Conservation (phyloP, 2,113 vertebrate species). For the Pachypanchax playfairii region DNA sequence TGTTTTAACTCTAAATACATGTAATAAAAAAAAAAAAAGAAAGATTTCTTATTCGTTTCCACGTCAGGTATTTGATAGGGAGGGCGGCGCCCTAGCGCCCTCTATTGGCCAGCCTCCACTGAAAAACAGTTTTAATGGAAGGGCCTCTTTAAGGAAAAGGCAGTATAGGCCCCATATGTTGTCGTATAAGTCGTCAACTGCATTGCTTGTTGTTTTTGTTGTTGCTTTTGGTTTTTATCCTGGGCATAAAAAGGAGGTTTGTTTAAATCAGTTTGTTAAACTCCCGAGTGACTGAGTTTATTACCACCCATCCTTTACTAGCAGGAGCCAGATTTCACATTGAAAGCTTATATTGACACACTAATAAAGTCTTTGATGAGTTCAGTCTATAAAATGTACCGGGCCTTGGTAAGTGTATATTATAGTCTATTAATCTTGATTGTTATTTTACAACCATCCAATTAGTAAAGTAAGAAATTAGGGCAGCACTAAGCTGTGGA, state of each 20-base stretch:
- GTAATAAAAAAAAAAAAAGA: too few relatives aligned
- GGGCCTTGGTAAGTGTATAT: slow-evolving; percentile 37
- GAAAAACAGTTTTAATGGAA: too few relatives aligned
- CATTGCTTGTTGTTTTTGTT: too few relatives aligned
- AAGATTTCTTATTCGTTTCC: too few relatives aligned
- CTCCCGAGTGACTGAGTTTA: slow-evolving; percentile 48
- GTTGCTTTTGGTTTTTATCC: too few relatives aligned
- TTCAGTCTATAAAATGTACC: slow-evolving; percentile 23
- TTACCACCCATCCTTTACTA: slow-evolving; percentile 65
- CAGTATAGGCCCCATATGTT: too few relatives aligned
- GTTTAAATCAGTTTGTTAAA: slow-evolving; percentile 50
- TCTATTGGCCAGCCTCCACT: too few relatives aligned
- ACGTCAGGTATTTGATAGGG: too few relatives aligned
- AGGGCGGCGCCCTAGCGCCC: too few relatives aligned
- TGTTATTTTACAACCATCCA: slow-evolving; percentile 62
- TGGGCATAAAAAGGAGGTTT: slow-evolving; percentile 28
- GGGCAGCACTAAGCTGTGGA: slow-evolving; percentile 30
- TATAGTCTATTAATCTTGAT: slow-evolving; percentile 68
- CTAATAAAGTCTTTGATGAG: slow-evolving; percentile 64
- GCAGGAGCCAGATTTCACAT: slow-evolving; percentile 38
- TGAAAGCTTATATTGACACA: slow-evolving; percentile 48
- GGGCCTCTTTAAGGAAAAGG: too few relatives aligned
- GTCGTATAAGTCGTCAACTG: too few relatives aligned
- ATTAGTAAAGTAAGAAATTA: slow-evolving; percentile 61
- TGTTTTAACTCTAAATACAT: too few relatives aligned